Base-by-base conservation (phyloP, 2,113 vertebrate genomes). In the Alethe diademata region DNA sequence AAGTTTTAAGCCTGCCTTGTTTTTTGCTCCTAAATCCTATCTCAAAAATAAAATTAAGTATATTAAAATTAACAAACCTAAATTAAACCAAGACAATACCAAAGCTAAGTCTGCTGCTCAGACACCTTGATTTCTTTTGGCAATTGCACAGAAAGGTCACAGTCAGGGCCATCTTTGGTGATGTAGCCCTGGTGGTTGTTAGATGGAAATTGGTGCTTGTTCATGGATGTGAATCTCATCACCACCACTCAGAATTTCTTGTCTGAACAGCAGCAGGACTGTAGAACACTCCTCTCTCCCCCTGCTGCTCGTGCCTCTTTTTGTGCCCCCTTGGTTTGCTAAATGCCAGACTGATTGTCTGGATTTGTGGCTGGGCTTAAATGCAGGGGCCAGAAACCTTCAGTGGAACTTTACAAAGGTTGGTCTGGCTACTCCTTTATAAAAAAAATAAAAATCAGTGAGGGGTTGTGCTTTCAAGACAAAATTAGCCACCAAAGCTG, bases 401-500 rank as follows among this genome's bases (percentile, higher is more conserved):
- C 61, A 82, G 61, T 20, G 45, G 23, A 47, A 16, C 23, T 78
- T 24, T 53, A 42, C 53, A 60, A 64, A 81, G 48, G 19, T 53
- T 87, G 48, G 17, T 89, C 61, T 72, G 60, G 16, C 50, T 84
- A 74, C 7, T 71, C 20, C 24, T 76, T 66, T 1, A 8, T 33
- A 76, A 53, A 13, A 13, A 31, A 50, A 33, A 17, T 1, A 29
- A n/a, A 57, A 69, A 53, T 47, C 86, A 57, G 53, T 85, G 76
- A 9, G 31, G 50, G 35, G 7, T 43, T 40, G 7, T 69, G 56
- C 60, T 96, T 90, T 74, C 25, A 80, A 78, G 79, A 50, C 47
- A 92, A 86, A 90, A 88, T 83, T 57, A 82, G 33, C 38, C 40
- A 78, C 26, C 12, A 43, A 54, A 94, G 38, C 54, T 90, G 42